These are phyloP conservation scores for Agriotes lineatus DNA, from an alignment of 2,888 invertebrate species.

Conservation along the genomic window DNA sequence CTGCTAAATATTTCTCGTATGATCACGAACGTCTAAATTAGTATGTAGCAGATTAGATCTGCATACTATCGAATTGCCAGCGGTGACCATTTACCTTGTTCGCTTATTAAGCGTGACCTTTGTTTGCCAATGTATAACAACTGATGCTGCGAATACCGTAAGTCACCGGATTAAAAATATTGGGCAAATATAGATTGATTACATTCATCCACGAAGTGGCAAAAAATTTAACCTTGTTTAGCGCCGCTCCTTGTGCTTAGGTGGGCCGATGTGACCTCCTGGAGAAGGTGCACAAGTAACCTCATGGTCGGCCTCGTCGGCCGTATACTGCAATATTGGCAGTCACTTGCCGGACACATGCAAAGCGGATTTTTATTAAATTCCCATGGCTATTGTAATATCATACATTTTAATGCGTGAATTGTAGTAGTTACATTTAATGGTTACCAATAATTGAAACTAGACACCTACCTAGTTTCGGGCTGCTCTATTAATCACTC, in stretches of 20 bases:
- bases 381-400: constrained; percentile 19
- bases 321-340: constrained; percentile 23
- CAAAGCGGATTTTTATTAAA: constrained; percentile 10
- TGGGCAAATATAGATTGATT: constrained; percentile 3
- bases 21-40: background rate
- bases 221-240: constrained; percentile 33
- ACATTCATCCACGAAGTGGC: constrained; percentile 13
- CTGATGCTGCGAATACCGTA: background rate
- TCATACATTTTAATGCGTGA: constrained; percentile 2
- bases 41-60: background rate
- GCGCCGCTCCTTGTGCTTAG: constrained; percentile 26
- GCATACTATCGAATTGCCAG: background rate
- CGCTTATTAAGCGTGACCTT: constrained; percentile 3
- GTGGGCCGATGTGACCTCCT: constrained; percentile 44
- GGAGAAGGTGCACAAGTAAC: constrained; percentile 42
- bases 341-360: constrained; percentile 22
- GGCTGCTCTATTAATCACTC: background rate
- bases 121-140: background rate
- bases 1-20: too few species aligned
- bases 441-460: background rate
- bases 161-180: background rate
- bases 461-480: background rate
- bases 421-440: background rate
- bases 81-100: constrained; percentile 4
- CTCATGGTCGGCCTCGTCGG: constrained; percentile 37